Conservation (phyloP, 2,888 invertebrate genomes). For the Euclidia mi region DNA sequence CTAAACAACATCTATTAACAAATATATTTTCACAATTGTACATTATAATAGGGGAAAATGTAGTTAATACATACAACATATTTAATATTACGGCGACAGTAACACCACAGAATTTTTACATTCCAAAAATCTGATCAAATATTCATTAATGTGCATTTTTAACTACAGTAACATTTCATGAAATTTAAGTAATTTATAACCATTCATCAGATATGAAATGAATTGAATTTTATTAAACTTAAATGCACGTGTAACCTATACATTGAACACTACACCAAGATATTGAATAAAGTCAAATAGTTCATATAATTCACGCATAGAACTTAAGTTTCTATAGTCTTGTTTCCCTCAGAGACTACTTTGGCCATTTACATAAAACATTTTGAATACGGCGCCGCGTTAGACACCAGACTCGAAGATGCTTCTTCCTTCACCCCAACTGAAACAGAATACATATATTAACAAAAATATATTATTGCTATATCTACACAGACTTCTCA, state of each 20-base stretch:
- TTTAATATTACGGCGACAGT: constrained; percentile 17
- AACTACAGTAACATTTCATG: constrained; percentile 24
- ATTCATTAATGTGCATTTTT: constrained; percentile 36
- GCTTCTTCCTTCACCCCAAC: constrained; percentile 84
- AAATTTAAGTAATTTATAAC: constrained; percentile 23
- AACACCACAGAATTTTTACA: constrained; percentile 29
- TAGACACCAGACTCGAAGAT: constrained; percentile 74
- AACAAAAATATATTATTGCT: no score
- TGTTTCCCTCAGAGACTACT: constrained; percentile 57
- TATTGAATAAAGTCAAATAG: constrained; percentile 46
- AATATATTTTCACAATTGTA: constrained; percentile 54
- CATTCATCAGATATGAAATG: constrained; percentile 15
- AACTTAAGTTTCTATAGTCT: constrained; percentile 55
- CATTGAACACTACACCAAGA: constrained; percentile 54
- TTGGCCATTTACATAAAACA: constrained; percentile 78
- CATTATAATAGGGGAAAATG: constrained; percentile 34
- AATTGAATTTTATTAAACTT: constrained; percentile 28
- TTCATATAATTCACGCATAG: constrained; percentile 39
- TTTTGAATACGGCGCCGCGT: constrained; percentile 81
- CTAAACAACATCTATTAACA: constrained; percentile 47
- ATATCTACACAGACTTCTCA: no score
- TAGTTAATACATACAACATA: constrained; percentile 37
- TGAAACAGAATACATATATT: constrained; percentile 51
- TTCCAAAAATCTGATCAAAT: constrained; percentile 33
- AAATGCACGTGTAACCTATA: constrained; percentile 48